phyloP scores from a whole-genome alignment of 2,888 invertebrate species.

The Polydrusus pterygomalis region DNA sequence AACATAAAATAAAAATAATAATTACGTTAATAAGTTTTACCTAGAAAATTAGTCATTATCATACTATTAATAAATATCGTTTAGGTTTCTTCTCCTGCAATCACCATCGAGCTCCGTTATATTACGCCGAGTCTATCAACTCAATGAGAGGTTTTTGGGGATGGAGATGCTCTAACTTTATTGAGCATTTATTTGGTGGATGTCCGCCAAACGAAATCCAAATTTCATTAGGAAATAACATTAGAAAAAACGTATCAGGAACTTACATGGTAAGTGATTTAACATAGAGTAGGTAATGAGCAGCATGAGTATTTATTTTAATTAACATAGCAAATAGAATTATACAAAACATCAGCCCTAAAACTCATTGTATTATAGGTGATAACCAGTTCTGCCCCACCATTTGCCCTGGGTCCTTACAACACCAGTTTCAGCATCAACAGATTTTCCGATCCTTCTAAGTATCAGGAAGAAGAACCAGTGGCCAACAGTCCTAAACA shows the following conservation, averaged over 20 bases:
- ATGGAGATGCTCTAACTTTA: constrained; percentile 77
- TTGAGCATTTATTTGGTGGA: constrained; percentile 75
- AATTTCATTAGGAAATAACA: constrained; percentile 74
- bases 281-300: too few species aligned
- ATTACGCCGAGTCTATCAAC: constrained; percentile 80
- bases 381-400: constrained; percentile 74
- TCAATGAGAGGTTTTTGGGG: constrained; percentile 79
- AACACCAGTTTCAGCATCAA: constrained; percentile 56
- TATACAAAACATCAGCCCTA: too few species aligned
- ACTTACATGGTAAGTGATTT: constrained; percentile 68
- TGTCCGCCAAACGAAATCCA: constrained; percentile 75
- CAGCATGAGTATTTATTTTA: too few species aligned
- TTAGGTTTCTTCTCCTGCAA: constrained; percentile 78
- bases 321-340: too few species aligned
- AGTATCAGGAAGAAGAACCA: not conserved
- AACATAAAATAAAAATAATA: too few species aligned
- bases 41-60: too few species aligned
- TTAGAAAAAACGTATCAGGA: constrained; percentile 70
- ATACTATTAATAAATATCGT: too few species aligned
- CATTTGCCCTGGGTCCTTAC: constrained; percentile 78
- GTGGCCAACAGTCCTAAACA: not conserved
- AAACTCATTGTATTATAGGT: constrained; percentile 39
- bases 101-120: constrained; percentile 78
- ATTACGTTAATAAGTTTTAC: too few species aligned
- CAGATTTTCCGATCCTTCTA: not conserved